Conservation (phyloP, 2,797 vertebrate species). For the Eospalax fontanierii region DNA sequence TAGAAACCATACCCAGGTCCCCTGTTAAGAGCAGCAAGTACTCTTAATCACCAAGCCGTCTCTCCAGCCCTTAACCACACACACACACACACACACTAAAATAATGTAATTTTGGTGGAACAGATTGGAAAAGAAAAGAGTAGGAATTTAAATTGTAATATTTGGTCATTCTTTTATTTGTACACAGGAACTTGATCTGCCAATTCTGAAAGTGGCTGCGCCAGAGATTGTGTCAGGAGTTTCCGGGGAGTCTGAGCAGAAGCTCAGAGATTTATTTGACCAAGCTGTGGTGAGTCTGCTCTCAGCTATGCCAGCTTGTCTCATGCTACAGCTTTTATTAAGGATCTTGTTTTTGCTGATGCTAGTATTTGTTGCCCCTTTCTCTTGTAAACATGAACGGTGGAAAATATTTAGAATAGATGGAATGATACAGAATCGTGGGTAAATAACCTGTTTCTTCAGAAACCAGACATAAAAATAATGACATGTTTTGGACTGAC, state of each 20-base stretch:
- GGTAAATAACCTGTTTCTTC: not conserved
- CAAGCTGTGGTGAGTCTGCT: conserved; percentile 93
- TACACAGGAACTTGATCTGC: conserved; percentile 94
- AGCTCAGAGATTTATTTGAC: conserved; percentile 96
- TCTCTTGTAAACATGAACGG: not conserved
- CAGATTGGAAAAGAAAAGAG: not conserved
- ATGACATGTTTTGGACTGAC: not conserved
- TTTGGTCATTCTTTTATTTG: not conserved
- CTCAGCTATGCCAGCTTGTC: not conserved
- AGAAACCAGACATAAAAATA: not conserved
- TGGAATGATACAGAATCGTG: not conserved
- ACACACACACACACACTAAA: not conserved
- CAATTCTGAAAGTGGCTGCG: conserved; percentile 96
- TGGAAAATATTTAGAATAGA: conserved; percentile 8
- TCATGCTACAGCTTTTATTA: fast-evolving
- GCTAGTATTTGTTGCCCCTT: not conserved
- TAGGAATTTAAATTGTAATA: not conserved
- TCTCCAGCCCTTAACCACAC: not conserved
- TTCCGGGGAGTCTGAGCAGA: conserved; percentile 98
- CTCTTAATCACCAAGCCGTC: no score
- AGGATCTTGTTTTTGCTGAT: not conserved
- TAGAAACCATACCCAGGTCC: no score
- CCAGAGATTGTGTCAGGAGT: conserved; percentile 98
- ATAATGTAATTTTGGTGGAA: not conserved
- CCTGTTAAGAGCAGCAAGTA: no score